Evolutionary conservation across 2,888 invertebrate species (phyloP).

Genomic region (Vannuccia rotundouncinata): DNA sequence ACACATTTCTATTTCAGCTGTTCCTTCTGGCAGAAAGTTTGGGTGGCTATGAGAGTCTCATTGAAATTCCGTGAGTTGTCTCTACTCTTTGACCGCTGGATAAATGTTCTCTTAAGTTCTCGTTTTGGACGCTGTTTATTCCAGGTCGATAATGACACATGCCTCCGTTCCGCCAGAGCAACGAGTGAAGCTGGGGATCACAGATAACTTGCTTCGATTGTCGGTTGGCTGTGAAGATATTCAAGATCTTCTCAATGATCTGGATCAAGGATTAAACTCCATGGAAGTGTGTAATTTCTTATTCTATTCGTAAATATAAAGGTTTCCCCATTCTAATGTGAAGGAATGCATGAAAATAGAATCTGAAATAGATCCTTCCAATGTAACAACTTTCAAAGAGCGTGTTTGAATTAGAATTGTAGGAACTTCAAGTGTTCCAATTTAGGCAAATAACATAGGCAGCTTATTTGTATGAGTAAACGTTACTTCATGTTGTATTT

Average conservation of each 20-base stretch:
- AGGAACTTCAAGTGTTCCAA: too few relatives aligned
- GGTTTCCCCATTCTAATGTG: too few relatives aligned
- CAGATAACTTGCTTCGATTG: conserved; percentile 53
- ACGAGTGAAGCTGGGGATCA: conserved; percentile 51
- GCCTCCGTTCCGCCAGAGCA: conserved; percentile 54
- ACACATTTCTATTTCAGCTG: conserved; percentile 44
- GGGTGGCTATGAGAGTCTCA: conserved; percentile 56
- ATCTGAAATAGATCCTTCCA: too few relatives aligned
- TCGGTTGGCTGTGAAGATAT: conserved; percentile 56
- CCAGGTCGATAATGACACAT: conserved; percentile 56
- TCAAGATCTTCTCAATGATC: conserved; percentile 52
- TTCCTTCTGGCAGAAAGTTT: conserved; percentile 56
- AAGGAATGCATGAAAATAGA: too few relatives aligned
- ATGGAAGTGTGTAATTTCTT: too few relatives aligned
- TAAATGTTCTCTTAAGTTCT: neutral
- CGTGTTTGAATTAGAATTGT: too few relatives aligned
- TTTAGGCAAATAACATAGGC: too few relatives aligned
- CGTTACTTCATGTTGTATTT: too few relatives aligned
- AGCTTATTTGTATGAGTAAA: too few relatives aligned
- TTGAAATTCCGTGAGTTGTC: conserved; percentile 54
- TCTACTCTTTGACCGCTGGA: neutral
- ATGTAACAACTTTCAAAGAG: too few relatives aligned
- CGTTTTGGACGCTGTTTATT: neutral
- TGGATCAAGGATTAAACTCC: conserved; percentile 53
- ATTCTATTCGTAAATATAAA: too few relatives aligned